These are phyloP conservation scores for Amphimedon queenslandica DNA, from an alignment of 37 sponge, comb jelly and placozoan genomes.

Conservation along the genomic window DNA sequence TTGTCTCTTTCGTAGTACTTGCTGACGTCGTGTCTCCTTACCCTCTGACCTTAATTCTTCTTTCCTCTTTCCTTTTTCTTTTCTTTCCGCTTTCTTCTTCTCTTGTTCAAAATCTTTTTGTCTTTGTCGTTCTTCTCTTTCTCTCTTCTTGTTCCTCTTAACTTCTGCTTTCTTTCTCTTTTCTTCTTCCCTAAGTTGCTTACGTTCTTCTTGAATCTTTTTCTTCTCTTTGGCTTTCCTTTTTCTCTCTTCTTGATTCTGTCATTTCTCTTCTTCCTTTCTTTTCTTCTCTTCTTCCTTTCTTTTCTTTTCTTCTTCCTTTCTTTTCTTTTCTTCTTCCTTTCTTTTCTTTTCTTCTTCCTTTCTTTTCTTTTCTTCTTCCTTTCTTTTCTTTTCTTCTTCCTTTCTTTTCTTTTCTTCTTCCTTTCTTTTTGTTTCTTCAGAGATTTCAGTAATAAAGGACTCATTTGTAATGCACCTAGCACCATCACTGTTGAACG, in stretches of 20 bases:
- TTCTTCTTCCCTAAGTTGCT: neutral
- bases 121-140: neutral
- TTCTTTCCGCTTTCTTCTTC: neutral
- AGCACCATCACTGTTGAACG: too few relatives aligned
- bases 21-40: too few relatives aligned
- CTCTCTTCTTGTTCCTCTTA: neutral
- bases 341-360: neutral
- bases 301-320: neutral
- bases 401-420: too few relatives aligned
- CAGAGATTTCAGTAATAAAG: too few relatives aligned
- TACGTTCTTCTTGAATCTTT: too few relatives aligned
- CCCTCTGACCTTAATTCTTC: neutral
- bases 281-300: neutral
- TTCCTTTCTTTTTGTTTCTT: too few relatives aligned
- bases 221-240: too few relatives aligned
- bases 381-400: neutral
- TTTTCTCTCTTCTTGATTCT: too few relatives aligned
- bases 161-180: neutral
- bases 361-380: neutral
- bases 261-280: neutral
- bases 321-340: neutral
- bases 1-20: too few relatives aligned
- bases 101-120: too few relatives aligned
- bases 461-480: too few relatives aligned
- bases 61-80: neutral